Base-by-base conservation (phyloP, 2,888 invertebrate species). In the Pterostichus madidus region DNA sequence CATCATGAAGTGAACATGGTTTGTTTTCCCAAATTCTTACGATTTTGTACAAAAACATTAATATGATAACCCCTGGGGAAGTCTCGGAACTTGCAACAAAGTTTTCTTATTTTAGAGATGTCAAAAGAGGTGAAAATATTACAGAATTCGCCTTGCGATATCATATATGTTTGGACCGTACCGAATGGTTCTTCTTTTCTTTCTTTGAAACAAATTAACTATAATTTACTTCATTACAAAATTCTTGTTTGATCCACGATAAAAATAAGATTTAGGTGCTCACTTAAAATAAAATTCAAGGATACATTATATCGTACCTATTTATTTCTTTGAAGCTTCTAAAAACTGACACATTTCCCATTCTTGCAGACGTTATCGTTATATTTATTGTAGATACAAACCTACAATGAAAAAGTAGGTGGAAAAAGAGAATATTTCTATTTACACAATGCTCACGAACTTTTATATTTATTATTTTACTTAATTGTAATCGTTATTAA, bases 61-160 rank as follows among this genome's bases (percentile, higher is more conserved):
- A 61, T 61, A 61, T 61, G 32, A 32, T 61, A 32, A 61, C 32
- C 32, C 2, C 61, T 32, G 32, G 32, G 32, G 61, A 32, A 61
- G 32, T 32, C 61, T 61, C 32, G 5, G 32, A 32, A 61, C n/a
- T 61, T 61, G 31, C 11, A 61, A 61, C 61, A 61, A 61, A 61
- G 32, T 61, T 61, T 32, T 61, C 61, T 32, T 32, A 61, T 61
- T 61, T 61, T 31, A 31, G 32, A 32, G 13, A 61, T 32, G 32
- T 61, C 61, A 32, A 61, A 61, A 61, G 32, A 61, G 61, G 61
- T 61, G 32, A 32, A 61, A 61, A 61, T 61, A 61, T 61, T 61
- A 31, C 32, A 32, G 32, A 8, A 31, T 32, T 32, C 13, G 32
- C 32, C 13, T 59, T 24, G 24, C 17, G 6, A 59, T 59, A 24